Percentiles rank a stretch among this genome's conserved stretches.
Evolutionary conservation across 2,797 vertebrate genomes (phyloP).

Genomic region (Pseudopleuronectes americanus): DNA sequence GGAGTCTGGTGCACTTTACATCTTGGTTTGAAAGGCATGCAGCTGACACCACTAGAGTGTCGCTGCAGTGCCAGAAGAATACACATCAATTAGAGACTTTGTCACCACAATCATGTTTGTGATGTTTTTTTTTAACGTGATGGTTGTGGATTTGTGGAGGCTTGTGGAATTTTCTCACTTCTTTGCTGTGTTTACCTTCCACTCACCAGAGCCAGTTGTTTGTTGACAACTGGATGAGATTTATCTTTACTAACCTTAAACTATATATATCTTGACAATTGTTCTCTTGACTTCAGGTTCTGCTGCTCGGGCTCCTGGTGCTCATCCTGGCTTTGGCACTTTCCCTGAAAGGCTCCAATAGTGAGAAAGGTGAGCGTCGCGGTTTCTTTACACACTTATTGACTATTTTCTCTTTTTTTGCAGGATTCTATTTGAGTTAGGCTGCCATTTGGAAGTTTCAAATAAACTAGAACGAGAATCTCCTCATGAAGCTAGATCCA

Average conservation of each 20-base stretch:
- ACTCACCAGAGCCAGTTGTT: neutral
- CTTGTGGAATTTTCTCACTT: neutral
- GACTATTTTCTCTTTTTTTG: too few species aligned
- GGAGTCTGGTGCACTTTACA: constrained; percentile 9
- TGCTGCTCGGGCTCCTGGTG: constrained; percentile 88
- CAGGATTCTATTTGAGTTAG: too few species aligned
- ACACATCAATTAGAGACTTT: neutral
- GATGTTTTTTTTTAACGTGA: neutral
- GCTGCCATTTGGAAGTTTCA: too few species aligned
- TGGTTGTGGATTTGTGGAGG: neutral
- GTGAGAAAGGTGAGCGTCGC: constrained; percentile 82
- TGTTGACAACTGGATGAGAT: neutral
- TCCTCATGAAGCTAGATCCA: too few species aligned
- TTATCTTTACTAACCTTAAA: neutral
- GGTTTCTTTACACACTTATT: too few species aligned
- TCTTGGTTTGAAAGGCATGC: constrained; percentile 17
- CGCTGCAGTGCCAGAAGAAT: neutral
- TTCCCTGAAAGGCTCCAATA: constrained; percentile 82
- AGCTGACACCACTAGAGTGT: neutral
- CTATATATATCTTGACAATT: constrained; percentile 7
- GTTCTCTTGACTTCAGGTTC: constrained; percentile 80
- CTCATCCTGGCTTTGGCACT: constrained; percentile 88
- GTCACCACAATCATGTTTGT: neutral
- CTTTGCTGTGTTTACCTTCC: neutral
- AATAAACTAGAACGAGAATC: too few species aligned